Evolutionary conservation across 1,140 invertebrate species (phyloP).

Genomic region (Batillaria attramentaria): DNA sequence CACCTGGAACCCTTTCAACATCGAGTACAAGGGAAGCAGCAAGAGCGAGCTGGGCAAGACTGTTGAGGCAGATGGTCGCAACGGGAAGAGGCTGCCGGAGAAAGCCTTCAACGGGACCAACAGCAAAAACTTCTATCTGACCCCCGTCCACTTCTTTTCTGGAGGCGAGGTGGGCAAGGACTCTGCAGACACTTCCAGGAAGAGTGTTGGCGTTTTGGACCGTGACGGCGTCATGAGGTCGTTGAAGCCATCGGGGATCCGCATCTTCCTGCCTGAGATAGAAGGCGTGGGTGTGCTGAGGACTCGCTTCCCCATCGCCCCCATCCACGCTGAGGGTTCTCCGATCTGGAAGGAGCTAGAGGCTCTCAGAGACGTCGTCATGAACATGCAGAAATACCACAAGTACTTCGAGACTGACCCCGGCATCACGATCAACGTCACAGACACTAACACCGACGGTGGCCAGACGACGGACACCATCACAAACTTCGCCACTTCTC

Average conservation of each 20-base stretch:
- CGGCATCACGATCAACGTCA: background rate
- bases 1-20: slow-evolving; percentile 57
- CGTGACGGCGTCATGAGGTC: slow-evolving; percentile 27
- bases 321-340: slow-evolving; percentile 52
- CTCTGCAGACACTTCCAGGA: slow-evolving; percentile 48
- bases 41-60: too few species aligned
- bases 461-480: background rate
- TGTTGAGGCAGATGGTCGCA: too few species aligned
- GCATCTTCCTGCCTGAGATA: slow-evolving; percentile 30
- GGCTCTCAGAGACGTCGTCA: slow-evolving; percentile 55
- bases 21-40: slow-evolving; percentile 37
- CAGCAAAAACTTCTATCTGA: slow-evolving; percentile 52
- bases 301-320: slow-evolving; percentile 56
- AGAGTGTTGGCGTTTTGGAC: slow-evolving; percentile 48
- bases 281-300: slow-evolving; percentile 25
- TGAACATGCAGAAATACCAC: slow-evolving; percentile 40
- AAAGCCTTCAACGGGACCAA: slow-evolving; percentile 57
- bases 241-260: slow-evolving; percentile 27
- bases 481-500: background rate
- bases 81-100: too few species aligned
- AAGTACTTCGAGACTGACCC: slow-evolving; percentile 1
- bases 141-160: slow-evolving; percentile 55
- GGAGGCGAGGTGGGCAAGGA: slow-evolving; percentile 39
- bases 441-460: background rate
- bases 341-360: slow-evolving; percentile 55